Conservation (phyloP, 1,140 invertebrate genomes). For the Drosophila sucinea region DNA sequence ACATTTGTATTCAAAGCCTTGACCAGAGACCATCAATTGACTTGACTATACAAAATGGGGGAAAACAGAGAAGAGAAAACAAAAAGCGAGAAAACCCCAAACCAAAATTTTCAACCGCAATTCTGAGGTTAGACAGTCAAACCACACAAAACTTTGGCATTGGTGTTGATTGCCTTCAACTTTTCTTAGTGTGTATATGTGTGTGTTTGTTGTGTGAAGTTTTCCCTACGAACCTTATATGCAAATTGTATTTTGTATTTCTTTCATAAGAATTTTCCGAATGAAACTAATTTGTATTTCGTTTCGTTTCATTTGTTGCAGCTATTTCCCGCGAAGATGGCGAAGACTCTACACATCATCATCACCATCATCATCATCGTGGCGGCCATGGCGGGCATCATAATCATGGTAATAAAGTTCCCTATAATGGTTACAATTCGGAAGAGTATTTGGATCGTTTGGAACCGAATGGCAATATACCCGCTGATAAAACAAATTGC, state of each 20-base stretch:
- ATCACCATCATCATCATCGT: conserved; percentile 81
- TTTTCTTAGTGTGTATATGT: neutral
- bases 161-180: conserved; percentile 49
- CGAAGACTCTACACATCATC: conserved; percentile 85
- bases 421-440: conserved; percentile 93
- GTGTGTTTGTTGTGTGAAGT: too few species aligned
- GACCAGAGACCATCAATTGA: conserved; percentile 18
- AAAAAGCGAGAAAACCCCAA: neutral
- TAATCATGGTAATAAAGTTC: conserved; percentile 86
- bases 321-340: conserved; percentile 91
- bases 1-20: conserved; percentile 29
- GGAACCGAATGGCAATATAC: conserved; percentile 94
- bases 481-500: conserved; percentile 83
- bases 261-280: neutral
- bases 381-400: conserved; percentile 77
- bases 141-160: conserved; percentile 41
- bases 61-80: neutral
- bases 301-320: conserved; percentile 78
- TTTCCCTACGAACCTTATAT: neutral
- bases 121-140: conserved; percentile 40
- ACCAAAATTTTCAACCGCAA: conserved; percentile 28
- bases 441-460: conserved; percentile 95
- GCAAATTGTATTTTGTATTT: conserved; percentile 1
- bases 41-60: neutral
- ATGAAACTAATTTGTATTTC: conserved; percentile 50